Evolutionary conservation across 2,797 vertebrate genomes (phyloP).

Genomic region (Sandelia bainsii): DNA sequence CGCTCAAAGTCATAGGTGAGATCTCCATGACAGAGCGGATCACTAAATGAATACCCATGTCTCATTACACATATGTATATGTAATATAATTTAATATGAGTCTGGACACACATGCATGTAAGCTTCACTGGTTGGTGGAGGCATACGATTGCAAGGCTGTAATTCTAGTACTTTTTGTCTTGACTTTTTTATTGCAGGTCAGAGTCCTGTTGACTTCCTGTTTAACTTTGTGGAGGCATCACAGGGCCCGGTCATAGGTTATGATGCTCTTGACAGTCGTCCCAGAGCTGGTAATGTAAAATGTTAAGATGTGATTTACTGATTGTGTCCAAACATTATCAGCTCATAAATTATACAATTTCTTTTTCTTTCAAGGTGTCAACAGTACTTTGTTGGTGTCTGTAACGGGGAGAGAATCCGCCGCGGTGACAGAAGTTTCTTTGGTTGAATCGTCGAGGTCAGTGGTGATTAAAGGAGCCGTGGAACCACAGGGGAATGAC

Average conservation of each 20-base stretch:
- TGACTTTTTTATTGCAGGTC: conserved; percentile 53
- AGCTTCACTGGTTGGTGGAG: too few species aligned
- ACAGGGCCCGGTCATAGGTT: conserved; percentile 48
- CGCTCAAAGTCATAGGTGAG: conserved; percentile 75
- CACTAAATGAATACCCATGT: too few species aligned
- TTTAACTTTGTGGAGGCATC: conserved; percentile 72
- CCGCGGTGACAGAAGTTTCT: conserved; percentile 58
- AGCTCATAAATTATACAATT: not conserved
- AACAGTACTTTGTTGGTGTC: conserved; percentile 68
- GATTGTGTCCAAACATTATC: not conserved
- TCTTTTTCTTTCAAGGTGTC: conserved; percentile 44
- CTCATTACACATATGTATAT: too few species aligned
- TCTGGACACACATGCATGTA: too few species aligned
- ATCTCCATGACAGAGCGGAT: too few species aligned
- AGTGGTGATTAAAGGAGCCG: conserved; percentile 26
- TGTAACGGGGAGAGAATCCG: conserved; percentile 57
- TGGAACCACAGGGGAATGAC: conserved; percentile 30
- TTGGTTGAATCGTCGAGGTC: conserved; percentile 58
- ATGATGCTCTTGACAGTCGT: conserved; percentile 60
- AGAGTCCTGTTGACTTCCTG: conserved; percentile 75
- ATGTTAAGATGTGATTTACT: not conserved
- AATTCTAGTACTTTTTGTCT: too few species aligned
- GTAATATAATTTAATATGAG: too few species aligned
- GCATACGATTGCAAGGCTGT: too few species aligned
- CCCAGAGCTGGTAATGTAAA: conserved; percentile 67